Base-by-base conservation (phyloP, 2,113 vertebrate genomes). In the Syrrhaptes paradoxus region DNA sequence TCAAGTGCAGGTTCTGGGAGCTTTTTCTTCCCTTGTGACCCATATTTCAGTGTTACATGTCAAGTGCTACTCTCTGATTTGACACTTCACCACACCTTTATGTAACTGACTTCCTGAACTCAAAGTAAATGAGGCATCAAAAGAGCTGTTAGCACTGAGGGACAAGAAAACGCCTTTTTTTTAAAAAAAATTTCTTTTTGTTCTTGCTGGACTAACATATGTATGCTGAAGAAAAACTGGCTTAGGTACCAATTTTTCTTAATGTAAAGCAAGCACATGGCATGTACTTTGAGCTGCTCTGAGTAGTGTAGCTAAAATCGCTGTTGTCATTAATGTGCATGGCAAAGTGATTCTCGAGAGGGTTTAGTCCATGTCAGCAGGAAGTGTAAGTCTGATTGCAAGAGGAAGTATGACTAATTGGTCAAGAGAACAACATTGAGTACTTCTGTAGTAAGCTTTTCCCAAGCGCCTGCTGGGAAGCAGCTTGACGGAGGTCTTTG, bases 391-490 rank as follows among this genome's bases (percentile, higher is more conserved):
- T 73, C 61, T 84, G 32, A 83, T 90, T 83, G 76, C 72, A 67
- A 52, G 65, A 74, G 92, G 90, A 94, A 95, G 76, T 79, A n/a
- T 90, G 86, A 89, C 80, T 95, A 78, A 94, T 26, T 89, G 89
- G 82, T 58, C 75, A 79, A 49, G 95, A 81, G 91, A 79, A 82
- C 57, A 68, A 49, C n/a, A 36, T 67, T 7, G 2, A 85, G 45
- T 87, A 7, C 80, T 92, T 75, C 77, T 91, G 76, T 67, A 84
- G 61, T 80, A 45, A 61, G 70, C 26, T 68, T 78, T 81, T 80
- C 83, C 51, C 65, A 46, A 55, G 63, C 21, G 51, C 49, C 29
- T 72, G 20, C 34, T 6, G 32, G 61, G 41, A 75, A 80, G 73
- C 4, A 62, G 31, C 84, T 85, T 72, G 48, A 6, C 1, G 2